These are phyloP conservation scores for Gerris lacustris DNA, from an alignment of 2,888 invertebrate genomes.

Conservation along the genomic window DNA sequence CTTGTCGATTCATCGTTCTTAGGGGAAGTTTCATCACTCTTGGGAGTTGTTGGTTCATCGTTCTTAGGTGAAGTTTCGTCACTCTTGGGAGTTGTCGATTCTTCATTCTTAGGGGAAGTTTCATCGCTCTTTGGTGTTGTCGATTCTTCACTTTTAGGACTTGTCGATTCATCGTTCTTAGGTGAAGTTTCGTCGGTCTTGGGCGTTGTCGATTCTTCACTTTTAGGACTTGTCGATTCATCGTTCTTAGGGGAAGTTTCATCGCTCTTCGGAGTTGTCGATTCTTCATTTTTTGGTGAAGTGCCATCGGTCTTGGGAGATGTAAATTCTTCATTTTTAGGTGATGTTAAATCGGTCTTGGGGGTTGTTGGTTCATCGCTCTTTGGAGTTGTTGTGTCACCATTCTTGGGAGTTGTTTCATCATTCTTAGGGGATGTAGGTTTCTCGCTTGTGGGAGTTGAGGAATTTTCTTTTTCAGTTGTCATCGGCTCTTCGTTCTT, in stretches of 20 bases:
- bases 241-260: not conserved
- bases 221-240: not conserved
- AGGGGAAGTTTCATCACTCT: not conserved
- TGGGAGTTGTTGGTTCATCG: not conserved
- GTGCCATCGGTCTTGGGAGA: not conserved
- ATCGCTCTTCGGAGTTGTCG: not conserved
- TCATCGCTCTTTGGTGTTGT: not conserved
- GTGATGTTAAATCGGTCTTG: not conserved
- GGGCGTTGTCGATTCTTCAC: slow-evolving; percentile 4
- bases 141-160: not conserved
- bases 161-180: not conserved
- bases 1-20: not conserved
- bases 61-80: not conserved
- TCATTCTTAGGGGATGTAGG: slow-evolving; percentile 6
- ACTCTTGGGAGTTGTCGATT: not conserved
- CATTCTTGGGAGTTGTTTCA: not conserved
- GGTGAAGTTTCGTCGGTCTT: slow-evolving; percentile 1
- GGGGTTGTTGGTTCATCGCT: not conserved
- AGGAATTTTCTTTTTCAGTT: not conserved
- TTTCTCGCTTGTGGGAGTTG: not conserved
- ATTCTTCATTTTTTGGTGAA: not conserved
- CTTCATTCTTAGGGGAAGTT: slow-evolving; percentile 1
- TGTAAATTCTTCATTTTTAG: slow-evolving; percentile 5
- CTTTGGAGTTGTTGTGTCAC: slow-evolving; percentile 7
- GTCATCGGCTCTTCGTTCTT: not conserved